Percentiles rank a stretch among this genome's conserved stretches.
Conservation (phyloP, 2,888 invertebrate species). For the Punctoribates punctum region DNA sequence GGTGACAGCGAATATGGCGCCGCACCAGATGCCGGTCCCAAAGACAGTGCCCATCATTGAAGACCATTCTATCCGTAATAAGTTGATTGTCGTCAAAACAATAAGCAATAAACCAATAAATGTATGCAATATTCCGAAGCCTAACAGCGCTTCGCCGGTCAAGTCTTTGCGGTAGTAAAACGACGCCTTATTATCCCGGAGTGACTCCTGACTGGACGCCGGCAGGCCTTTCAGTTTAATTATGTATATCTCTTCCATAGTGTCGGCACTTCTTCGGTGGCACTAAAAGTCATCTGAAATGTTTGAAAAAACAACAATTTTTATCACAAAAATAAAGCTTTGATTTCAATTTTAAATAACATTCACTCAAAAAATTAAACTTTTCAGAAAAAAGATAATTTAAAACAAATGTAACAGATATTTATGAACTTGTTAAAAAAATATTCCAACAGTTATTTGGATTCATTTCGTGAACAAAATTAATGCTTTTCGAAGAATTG, state of each 20-base stretch:
- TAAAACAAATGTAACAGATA: neutral
- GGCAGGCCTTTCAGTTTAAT: conserved; percentile 46
- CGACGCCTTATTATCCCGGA: conserved; percentile 42
- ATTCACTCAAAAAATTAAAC: neutral
- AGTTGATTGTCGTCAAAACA: conserved; percentile 42
- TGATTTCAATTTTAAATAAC: too few relatives aligned
- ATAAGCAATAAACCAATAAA: conserved; percentile 44
- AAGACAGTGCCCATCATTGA: neutral
- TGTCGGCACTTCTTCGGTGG: neutral
- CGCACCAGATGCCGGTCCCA: conserved; percentile 45
- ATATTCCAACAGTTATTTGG: neutral
- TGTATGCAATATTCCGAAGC: conserved; percentile 44
- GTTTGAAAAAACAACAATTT: neutral
- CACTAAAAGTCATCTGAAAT: neutral
- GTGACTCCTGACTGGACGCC: conserved; percentile 41
- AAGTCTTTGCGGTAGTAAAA: conserved; percentile 42
- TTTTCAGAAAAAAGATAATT: neutral
- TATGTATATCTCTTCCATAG: conserved; percentile 47
- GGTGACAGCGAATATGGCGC: conserved; percentile 42
- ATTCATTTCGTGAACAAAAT: neutral
- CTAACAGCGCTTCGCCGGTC: conserved; percentile 44
- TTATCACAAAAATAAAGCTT: neutral
- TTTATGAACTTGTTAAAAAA: neutral
- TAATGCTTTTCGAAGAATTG: neutral
- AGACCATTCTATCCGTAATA: conserved; percentile 14